Percentiles rank a stretch among this genome's conserved stretches.
These are phyloP conservation scores for Scortum barcoo DNA, from an alignment of 2,113 vertebrate species.

Conservation along the genomic window DNA sequence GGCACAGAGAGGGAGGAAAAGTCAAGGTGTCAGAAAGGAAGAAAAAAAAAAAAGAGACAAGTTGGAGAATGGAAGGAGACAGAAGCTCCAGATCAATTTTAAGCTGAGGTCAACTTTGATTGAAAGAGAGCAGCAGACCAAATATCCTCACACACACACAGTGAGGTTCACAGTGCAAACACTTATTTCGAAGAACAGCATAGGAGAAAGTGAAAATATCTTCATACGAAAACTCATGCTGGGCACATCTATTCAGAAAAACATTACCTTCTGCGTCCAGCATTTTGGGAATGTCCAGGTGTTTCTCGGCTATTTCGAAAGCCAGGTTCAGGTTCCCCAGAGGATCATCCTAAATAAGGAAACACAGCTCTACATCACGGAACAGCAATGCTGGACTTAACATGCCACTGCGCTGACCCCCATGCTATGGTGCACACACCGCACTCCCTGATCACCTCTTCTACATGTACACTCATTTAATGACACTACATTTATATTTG, in stretches of 20 bases:
- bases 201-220: background rate
- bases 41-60: background rate
- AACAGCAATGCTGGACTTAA: conserved; percentile 65
- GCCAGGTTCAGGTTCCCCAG: conserved; percentile 98
- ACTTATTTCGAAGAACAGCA: background rate
- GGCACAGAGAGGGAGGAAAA: conserved; percentile 24
- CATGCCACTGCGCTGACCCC: conserved; percentile 62
- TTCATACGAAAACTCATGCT: background rate
- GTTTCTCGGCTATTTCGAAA: conserved; percentile 98
- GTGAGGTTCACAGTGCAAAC: background rate
- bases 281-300: conserved; percentile 99
- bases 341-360: conserved; percentile 92
- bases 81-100: background rate
- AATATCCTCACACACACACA: background rate
- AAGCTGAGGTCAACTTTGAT: background rate
- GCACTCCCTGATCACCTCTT: conserved; percentile 25
- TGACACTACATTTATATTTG: background rate
- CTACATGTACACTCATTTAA: conserved; percentile 9
- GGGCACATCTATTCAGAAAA: background rate
- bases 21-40: background rate
- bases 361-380: conserved; percentile 70
- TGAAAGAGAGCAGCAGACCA: background rate
- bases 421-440: conserved; percentile 48
- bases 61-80: background rate
- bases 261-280: conserved; percentile 96